Conservation (phyloP, 2,113 vertebrate species). For the Hemiprocne comata region DNA sequence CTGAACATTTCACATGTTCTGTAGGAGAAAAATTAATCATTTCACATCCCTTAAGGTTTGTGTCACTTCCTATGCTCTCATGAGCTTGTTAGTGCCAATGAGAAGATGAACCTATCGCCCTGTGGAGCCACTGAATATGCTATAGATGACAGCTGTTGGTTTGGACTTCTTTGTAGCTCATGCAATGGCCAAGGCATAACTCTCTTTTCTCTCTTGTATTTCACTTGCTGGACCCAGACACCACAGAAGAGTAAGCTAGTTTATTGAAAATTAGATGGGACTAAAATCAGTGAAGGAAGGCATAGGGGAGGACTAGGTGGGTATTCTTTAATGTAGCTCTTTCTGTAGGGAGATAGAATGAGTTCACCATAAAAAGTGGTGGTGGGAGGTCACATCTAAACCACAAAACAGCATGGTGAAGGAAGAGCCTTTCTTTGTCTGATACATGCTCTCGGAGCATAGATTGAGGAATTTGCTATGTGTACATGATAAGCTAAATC, state of each 20-base stretch:
- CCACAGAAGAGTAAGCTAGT: not conserved
- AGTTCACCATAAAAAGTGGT: not conserved
- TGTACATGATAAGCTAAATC: not conserved
- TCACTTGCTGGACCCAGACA: not conserved
- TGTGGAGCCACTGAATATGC: not conserved
- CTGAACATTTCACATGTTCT: not conserved
- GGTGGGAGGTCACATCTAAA: not conserved
- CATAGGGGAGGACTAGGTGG: not conserved
- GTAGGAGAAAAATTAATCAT: not conserved
- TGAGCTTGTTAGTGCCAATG: not conserved
- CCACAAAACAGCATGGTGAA: fast-evolving
- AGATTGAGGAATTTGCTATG: not conserved
- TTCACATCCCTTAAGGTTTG: not conserved
- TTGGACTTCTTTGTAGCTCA: not conserved
- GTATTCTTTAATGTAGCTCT: not conserved
- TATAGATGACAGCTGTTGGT: not conserved
- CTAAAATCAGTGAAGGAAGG: not conserved
- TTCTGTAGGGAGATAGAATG: not conserved
- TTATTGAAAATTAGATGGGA: not conserved
- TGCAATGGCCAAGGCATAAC: not conserved
- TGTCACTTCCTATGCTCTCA: not conserved
- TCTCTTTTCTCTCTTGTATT: not conserved
- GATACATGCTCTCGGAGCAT: not conserved
- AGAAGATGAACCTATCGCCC: not conserved
- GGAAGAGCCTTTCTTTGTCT: not conserved